A percentile compares a stretch with the other conserved stretches of the same genome.
phyloP scores from a whole-genome alignment of 2,888 invertebrate genomes.

The Eurytoma californica region DNA sequence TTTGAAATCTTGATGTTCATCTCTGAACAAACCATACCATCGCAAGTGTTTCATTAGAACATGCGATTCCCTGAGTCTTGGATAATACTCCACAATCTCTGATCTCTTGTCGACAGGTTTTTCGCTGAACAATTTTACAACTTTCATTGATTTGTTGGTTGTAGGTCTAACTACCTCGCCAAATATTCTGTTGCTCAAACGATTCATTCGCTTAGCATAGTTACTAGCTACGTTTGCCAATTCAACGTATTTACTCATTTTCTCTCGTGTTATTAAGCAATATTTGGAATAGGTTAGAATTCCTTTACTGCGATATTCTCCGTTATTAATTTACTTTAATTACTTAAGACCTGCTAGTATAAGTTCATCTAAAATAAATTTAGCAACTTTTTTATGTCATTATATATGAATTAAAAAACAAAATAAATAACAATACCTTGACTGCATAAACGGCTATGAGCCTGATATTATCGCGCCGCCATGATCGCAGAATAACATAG shows the following conservation, averaged over 20 bases:
- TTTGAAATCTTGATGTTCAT: conserved; percentile 92
- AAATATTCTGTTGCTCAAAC: conserved; percentile 91
- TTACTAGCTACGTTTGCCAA: conserved; percentile 83
- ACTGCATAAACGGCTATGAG: no score
- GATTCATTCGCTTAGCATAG: conserved; percentile 90
- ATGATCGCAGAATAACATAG: no score
- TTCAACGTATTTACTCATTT: conserved; percentile 81
- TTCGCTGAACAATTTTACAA: conserved; percentile 86
- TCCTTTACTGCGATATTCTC: background rate
- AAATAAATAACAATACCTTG: no score
- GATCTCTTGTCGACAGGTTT: conserved; percentile 85
- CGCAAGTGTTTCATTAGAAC: conserved; percentile 84
- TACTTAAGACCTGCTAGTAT: background rate
- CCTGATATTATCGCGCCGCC: no score
- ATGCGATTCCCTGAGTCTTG: conserved; percentile 87
- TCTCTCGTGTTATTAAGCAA: conserved; percentile 2
- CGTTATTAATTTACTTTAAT: background rate
- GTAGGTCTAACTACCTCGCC: conserved; percentile 90
- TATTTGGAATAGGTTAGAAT: conserved; percentile 17
- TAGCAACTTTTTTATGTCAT: no score
- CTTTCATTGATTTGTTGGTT: conserved; percentile 85
- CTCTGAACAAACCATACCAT: conserved; percentile 87
- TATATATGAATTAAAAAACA: no score
- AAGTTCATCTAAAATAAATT: no score
- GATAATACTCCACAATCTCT: conserved; percentile 89